Percentiles rank a stretch among this genome's conserved stretches.
These are phyloP conservation scores for Neuroterus valhalla DNA, from an alignment of 1,140 invertebrate species.

Conservation along the genomic window DNA sequence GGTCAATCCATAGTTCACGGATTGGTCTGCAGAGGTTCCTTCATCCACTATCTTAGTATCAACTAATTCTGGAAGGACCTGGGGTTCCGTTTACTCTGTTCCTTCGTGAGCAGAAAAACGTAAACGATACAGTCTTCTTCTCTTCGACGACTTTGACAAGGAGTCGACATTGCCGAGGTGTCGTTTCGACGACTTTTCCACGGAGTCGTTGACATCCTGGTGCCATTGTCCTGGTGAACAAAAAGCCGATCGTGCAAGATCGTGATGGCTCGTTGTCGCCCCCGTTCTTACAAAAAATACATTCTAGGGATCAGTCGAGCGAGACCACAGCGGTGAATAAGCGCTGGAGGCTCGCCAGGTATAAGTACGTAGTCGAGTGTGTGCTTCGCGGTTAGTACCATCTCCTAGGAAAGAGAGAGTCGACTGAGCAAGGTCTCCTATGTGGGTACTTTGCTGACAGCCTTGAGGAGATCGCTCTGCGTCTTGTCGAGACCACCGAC, in stretches of 20 bases:
- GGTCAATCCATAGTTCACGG: neutral
- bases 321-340: constrained; percentile 45
- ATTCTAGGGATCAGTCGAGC: constrained; percentile 67
- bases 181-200: neutral
- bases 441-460: constrained; percentile 81
- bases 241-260: neutral
- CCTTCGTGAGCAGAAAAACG: constrained; percentile 17
- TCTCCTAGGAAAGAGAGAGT: constrained; percentile 63
- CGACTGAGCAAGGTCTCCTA: constrained; percentile 71
- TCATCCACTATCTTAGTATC: neutral
- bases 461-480: constrained; percentile 80
- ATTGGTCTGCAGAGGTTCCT: neutral
- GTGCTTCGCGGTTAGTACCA: constrained; percentile 47
- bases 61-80: neutral
- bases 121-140: constrained; percentile 29
- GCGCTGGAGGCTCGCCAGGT: constrained; percentile 55
- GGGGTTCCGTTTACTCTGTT: constrained; percentile 2
- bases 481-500: constrained; percentile 79
- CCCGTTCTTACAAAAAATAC: constrained; percentile 59
- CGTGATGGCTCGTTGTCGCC: constrained; percentile 26
- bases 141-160: constrained; percentile 11
- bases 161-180: neutral
- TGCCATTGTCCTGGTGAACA: neutral
- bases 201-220: neutral
- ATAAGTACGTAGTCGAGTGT: constrained; percentile 66